Evolutionary conservation across 1,140 invertebrate genomes (phyloP).

Genomic region (Zaprionus ornatus): DNA sequence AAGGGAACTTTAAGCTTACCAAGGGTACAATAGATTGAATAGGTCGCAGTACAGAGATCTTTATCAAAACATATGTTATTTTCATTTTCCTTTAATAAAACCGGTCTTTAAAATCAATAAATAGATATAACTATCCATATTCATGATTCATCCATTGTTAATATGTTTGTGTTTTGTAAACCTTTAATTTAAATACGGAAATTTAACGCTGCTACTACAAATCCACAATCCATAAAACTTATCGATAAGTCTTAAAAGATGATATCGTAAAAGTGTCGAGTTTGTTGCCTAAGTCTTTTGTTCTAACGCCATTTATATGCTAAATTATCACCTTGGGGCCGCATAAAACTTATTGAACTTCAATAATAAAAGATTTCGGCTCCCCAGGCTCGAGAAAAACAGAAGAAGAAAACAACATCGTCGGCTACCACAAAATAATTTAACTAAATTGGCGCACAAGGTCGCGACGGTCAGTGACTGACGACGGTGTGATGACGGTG

Average conservation of each 20-base stretch:
- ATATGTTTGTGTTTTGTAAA: background rate
- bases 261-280: slow-evolving; percentile 34
- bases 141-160: background rate
- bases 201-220: background rate
- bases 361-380: slow-evolving; percentile 32
- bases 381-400: slow-evolving; percentile 19
- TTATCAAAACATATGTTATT: too few species aligned
- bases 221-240: background rate
- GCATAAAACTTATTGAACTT: slow-evolving; percentile 54
- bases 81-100: background rate
- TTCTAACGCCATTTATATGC: slow-evolving; percentile 61
- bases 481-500: slow-evolving; percentile 8
- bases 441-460: slow-evolving; percentile 62
- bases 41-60: too few species aligned
- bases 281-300: slow-evolving; percentile 75
- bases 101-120: background rate
- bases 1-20: too few species aligned
- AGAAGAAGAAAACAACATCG: background rate
- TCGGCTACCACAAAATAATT: slow-evolving; percentile 59
- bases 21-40: too few species aligned
- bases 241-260: background rate
- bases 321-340: slow-evolving; percentile 54
- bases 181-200: background rate
- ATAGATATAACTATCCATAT: background rate
- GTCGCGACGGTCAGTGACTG: slow-evolving; percentile 67